Percentiles rank a stretch among this genome's conserved stretches.
These are phyloP conservation scores for Biston stratarius DNA, from an alignment of 2,888 invertebrate genomes.

Conservation along the genomic window DNA sequence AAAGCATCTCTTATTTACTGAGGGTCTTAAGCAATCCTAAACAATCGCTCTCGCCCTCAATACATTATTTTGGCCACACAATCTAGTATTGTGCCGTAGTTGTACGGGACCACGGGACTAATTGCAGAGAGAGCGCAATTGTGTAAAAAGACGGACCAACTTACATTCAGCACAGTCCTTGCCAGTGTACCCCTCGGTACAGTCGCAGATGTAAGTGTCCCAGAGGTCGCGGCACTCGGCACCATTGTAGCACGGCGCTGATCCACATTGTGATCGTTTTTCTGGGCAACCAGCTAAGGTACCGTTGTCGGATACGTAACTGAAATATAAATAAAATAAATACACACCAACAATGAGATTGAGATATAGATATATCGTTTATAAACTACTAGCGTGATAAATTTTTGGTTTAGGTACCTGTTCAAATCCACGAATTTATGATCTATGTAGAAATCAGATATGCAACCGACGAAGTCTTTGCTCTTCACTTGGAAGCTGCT, in stretches of 20 bases:
- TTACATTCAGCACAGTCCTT: conserved; percentile 94
- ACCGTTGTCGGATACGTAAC: conserved; percentile 95
- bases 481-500: conserved; percentile 92
- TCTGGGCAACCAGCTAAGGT: conserved; percentile 95
- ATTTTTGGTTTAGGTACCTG: conserved; percentile 68
- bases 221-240: conserved; percentile 95
- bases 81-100: too few species aligned
- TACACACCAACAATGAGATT: too few species aligned
- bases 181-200: conserved; percentile 95
- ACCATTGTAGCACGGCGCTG: conserved; percentile 95
- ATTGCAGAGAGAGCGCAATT: too few species aligned
- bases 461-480: conserved; percentile 95
- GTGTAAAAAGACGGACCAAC: conserved; percentile 43
- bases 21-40: too few species aligned
- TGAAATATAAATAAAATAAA: conserved; percentile 47
- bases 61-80: too few species aligned
- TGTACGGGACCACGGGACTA: not conserved
- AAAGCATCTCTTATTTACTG: too few species aligned
- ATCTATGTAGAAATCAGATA: conserved; percentile 95
- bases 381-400: not conserved
- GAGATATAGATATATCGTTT: too few species aligned
- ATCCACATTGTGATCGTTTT: conserved; percentile 92
- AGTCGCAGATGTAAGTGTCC: conserved; percentile 95
- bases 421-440: conserved; percentile 95
- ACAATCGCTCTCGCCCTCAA: too few species aligned